Percentiles rank a stretch among this genome's conserved stretches.
These are phyloP conservation scores for Andrena marginata DNA, from an alignment of 2,888 invertebrate species.

Conservation along the genomic window DNA sequence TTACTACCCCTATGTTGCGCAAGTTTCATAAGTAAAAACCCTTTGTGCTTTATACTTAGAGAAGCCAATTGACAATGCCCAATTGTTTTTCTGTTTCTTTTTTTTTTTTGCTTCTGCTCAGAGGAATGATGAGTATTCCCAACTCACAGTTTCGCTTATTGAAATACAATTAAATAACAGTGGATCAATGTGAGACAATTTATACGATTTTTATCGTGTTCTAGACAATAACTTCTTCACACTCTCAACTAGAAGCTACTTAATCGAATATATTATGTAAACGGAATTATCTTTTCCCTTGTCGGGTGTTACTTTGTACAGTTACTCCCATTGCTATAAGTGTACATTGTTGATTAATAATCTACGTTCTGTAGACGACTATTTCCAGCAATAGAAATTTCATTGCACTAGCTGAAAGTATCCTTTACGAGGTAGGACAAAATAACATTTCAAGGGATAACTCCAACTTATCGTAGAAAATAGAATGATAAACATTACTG, in stretches of 20 bases:
- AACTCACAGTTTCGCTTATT: constrained; percentile 33
- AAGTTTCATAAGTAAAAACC: constrained; percentile 32
- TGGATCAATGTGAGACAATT: constrained; percentile 76
- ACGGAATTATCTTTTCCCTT: not conserved
- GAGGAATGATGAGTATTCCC: constrained; percentile 76
- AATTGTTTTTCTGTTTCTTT: constrained; percentile 55
- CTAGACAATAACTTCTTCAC: constrained; percentile 58
- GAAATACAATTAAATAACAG: constrained; percentile 82
- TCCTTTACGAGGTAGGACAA: constrained; percentile 13
- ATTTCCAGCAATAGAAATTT: constrained; percentile 1
- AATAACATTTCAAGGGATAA: constrained; percentile 11
- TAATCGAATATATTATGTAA: constrained; percentile 15
- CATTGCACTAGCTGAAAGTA: not conserved
- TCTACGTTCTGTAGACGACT: not conserved
- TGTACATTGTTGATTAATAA: not conserved
- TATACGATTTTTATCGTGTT: constrained; percentile 76
- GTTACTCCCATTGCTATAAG: not conserved
- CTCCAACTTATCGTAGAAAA: not conserved
- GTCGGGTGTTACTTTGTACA: constrained; percentile 20
- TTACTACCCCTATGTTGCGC: constrained; percentile 24
- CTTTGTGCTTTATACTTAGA: constrained; percentile 25
- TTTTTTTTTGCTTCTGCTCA: constrained; percentile 34
- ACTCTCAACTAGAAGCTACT: constrained; percentile 54
- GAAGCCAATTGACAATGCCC: constrained; percentile 15
- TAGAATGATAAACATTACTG: not conserved